Conservation (phyloP, 2,113 vertebrate species). For the pig (Sus scrofa) region DNA sequence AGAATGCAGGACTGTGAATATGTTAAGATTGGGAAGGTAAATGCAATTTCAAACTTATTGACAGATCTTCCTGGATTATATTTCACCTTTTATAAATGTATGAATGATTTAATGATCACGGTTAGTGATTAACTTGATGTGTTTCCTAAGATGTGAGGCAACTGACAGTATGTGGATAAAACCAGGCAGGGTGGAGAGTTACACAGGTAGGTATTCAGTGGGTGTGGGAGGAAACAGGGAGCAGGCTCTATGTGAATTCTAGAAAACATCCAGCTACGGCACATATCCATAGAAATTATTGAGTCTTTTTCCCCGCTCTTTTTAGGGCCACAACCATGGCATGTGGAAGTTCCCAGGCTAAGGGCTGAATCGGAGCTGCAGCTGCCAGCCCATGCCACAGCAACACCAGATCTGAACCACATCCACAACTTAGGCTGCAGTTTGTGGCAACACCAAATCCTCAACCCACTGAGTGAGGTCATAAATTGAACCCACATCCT, state of each 20-base stretch:
- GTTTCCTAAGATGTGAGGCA: slow-evolving; percentile 36
- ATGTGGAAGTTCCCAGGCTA: too few relatives aligned
- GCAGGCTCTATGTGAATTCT: not conserved
- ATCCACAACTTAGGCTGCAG: too few relatives aligned
- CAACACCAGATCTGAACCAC: too few relatives aligned
- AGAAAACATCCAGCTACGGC: not conserved
- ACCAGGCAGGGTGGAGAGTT: not conserved
- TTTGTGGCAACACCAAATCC: too few relatives aligned
- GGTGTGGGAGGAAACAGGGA: not conserved
- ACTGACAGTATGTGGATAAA: not conserved
- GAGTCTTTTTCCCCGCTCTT: too few relatives aligned
- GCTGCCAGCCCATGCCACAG: too few relatives aligned
- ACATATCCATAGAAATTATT: not conserved
- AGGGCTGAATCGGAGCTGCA: too few relatives aligned
- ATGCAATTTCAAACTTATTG: not conserved
- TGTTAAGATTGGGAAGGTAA: not conserved
- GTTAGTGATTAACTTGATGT: not conserved
- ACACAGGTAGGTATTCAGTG: not conserved
- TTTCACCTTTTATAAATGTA: not conserved
- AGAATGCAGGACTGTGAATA: not conserved
- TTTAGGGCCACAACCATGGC: too few relatives aligned
- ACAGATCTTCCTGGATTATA: not conserved
- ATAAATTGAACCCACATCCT: too few relatives aligned
- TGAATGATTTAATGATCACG: not conserved
- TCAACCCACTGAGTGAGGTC: too few relatives aligned